These are phyloP conservation scores for Parochlus steinenii DNA, from an alignment of 2,888 invertebrate genomes.

Conservation along the genomic window DNA sequence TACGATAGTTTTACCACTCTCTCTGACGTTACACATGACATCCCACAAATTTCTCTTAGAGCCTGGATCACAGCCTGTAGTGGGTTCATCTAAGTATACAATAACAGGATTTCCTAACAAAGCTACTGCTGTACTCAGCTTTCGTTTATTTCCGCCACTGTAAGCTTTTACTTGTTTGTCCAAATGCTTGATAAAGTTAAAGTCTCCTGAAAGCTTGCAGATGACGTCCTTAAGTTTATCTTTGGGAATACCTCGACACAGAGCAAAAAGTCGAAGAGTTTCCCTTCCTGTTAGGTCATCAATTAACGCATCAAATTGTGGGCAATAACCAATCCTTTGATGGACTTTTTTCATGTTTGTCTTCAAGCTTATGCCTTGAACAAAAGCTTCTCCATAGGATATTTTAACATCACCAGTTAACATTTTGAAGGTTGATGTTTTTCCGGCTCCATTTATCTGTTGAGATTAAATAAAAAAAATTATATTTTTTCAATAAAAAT, in stretches of 20 bases:
- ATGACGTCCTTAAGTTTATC: constrained; percentile 23
- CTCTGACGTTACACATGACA: constrained; percentile 42
- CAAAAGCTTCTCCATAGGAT: constrained; percentile 47
- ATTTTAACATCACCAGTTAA: constrained; percentile 57
- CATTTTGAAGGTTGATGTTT: constrained; percentile 69
- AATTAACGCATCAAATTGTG: constrained; percentile 48
- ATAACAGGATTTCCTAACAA: constrained; percentile 25
- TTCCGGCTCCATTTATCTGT: constrained; percentile 59
- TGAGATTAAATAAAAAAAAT: background rate
- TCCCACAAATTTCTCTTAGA: constrained; percentile 60
- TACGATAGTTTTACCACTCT: constrained; percentile 48
- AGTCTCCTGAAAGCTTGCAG: constrained; percentile 29
- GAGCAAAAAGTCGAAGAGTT: constrained; percentile 39
- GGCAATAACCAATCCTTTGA: constrained; percentile 45
- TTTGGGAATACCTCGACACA: constrained; percentile 36
- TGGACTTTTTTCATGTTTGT: constrained; percentile 35
- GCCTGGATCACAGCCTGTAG: constrained; percentile 58
- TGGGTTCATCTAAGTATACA: background rate
- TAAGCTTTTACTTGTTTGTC: constrained; percentile 35
- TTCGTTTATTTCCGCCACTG: constrained; percentile 51
- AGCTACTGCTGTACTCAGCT: constrained; percentile 47
- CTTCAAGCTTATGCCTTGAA: constrained; percentile 35
- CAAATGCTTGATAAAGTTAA: constrained; percentile 37
- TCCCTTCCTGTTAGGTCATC: constrained; percentile 45
- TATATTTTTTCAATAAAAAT: background rate